phyloP scores from a whole-genome alignment of 2,113 vertebrate genomes.

The Scortum barcoo region DNA sequence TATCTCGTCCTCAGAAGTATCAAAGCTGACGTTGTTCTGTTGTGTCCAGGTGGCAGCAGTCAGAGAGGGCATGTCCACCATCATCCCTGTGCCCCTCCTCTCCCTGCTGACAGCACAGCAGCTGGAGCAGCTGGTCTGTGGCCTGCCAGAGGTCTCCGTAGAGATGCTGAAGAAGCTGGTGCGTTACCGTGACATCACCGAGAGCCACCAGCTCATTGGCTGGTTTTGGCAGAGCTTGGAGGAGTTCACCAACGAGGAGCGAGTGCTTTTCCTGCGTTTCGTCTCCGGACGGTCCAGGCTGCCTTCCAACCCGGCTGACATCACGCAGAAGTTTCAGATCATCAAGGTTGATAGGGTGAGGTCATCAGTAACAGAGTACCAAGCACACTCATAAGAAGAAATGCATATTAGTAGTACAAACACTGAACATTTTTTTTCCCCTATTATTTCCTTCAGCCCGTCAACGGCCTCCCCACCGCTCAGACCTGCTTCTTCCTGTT shows the following conservation, averaged over 20 bases:
- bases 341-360: slow-evolving; percentile 89
- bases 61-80: slow-evolving; percentile 88
- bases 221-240: slow-evolving; percentile 89
- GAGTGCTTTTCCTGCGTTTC: slow-evolving; percentile 88
- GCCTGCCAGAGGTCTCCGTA: slow-evolving; percentile 87
- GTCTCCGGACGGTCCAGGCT: slow-evolving; percentile 87
- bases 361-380: background rate
- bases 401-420: background rate
- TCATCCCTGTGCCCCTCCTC: slow-evolving; percentile 87
- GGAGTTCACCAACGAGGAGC: slow-evolving; percentile 89
- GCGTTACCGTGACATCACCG: slow-evolving; percentile 87
- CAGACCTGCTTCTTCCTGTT: slow-evolving; percentile 90
- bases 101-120: slow-evolving; percentile 87
- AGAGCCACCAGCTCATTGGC: slow-evolving; percentile 85
- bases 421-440: background rate
- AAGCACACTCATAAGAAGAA: background rate
- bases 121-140: slow-evolving; percentile 88
- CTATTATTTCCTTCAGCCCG: slow-evolving; percentile 71
- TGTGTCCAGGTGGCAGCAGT: slow-evolving; percentile 83
- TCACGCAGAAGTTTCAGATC: slow-evolving; percentile 88
- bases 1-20: slow-evolving; percentile 44
- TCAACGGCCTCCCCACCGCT: slow-evolving; percentile 87
- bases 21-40: slow-evolving; percentile 63
- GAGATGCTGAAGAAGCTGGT: slow-evolving; percentile 88
- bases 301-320: slow-evolving; percentile 87